These are phyloP conservation scores for Muscidifurax raptorellus DNA, from an alignment of 1,140 invertebrate species.

Conservation along the genomic window DNA sequence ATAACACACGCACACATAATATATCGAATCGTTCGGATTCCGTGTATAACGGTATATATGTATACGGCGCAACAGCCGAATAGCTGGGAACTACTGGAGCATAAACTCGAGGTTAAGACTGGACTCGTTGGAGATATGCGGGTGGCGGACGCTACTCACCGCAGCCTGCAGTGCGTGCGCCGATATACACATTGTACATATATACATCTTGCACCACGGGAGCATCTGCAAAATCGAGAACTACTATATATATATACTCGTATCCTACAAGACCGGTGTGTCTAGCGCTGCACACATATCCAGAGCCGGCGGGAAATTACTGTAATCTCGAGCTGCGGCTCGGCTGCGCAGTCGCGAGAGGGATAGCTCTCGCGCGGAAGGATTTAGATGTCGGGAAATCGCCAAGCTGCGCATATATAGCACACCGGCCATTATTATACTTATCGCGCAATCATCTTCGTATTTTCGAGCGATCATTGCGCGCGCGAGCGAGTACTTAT, in stretches of 20 bases:
- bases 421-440: background rate
- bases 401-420: background rate
- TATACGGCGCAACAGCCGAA: background rate
- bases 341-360: background rate
- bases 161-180: background rate
- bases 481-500: background rate
- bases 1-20: too few species aligned
- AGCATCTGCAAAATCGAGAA: conserved; percentile 14
- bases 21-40: background rate
- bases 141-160: background rate
- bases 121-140: background rate
- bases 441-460: conserved; percentile 5
- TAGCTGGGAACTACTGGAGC: background rate
- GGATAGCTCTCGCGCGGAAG: background rate
- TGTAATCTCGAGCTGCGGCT: background rate
- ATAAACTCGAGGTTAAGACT: background rate
- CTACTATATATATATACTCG: too few species aligned
- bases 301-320: conserved; percentile 4
- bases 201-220: background rate
- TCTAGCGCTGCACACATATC: too few species aligned
- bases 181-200: background rate
- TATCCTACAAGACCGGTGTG: too few species aligned
- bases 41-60: background rate
- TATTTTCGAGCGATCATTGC: background rate
- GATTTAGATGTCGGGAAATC: conserved; percentile 14